Conservation (phyloP, 2,113 vertebrate species). For the Piliocolobus tephrosceles region DNA sequence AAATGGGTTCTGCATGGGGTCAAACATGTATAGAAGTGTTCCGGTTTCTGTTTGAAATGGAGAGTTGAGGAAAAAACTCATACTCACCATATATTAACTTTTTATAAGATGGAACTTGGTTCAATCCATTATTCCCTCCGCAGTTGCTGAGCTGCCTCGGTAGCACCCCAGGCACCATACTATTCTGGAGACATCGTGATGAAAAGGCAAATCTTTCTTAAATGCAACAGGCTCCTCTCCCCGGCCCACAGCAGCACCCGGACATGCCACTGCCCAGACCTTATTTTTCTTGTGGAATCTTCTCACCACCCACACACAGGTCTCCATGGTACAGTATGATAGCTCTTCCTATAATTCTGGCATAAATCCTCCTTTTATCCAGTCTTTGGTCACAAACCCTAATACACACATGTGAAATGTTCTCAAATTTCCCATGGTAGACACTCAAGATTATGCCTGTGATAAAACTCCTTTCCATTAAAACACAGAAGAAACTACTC, state of each 20-base stretch:
- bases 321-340: not conserved
- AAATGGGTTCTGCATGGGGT: not conserved
- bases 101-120: not conserved
- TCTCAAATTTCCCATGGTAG: not conserved
- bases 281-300: not conserved
- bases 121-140: not conserved
- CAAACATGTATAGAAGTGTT: rapidly evolving
- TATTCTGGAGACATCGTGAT: not conserved
- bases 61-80: not conserved
- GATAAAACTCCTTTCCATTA: not conserved
- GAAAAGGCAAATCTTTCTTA: not conserved
- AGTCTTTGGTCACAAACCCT: not conserved
- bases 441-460: not conserved
- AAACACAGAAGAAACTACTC: not conserved
- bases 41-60: not conserved
- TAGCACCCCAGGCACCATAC: not conserved
- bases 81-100: not conserved
- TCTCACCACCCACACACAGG: rapidly evolving
- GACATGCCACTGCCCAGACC: not conserved
- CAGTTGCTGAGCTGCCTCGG: not conserved
- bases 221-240: rapidly evolving
- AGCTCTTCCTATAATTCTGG: not conserved
- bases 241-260: not conserved
- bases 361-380: not conserved
- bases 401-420: not conserved